Evolutionary conservation across 2,888 invertebrate species (phyloP).

Genomic region (Marasmarcha lunaedactyla): DNA sequence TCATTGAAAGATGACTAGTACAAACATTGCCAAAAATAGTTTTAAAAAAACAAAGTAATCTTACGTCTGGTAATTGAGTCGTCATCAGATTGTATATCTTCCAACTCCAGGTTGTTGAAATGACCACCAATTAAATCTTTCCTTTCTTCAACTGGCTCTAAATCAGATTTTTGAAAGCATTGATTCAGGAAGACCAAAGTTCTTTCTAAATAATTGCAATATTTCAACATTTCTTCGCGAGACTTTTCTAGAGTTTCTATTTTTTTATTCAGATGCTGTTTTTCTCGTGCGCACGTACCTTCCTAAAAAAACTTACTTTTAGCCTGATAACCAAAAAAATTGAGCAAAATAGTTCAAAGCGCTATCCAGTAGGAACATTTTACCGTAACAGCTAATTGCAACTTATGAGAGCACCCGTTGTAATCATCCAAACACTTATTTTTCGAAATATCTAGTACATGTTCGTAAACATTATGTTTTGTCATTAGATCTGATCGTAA

Average conservation of each 20-base stretch:
- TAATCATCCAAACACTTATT: slow-evolving; percentile 37
- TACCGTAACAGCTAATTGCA: slow-evolving; percentile 41
- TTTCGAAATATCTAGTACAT: slow-evolving; percentile 40
- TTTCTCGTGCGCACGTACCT: slow-evolving; percentile 33
- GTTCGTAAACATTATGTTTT: slow-evolving; percentile 47
- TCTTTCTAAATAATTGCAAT: slow-evolving; percentile 42
- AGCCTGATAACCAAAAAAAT: too few relatives aligned
- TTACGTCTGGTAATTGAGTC: slow-evolving; percentile 22
- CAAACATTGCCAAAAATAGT: too few relatives aligned
- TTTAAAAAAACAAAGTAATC: too few relatives aligned
- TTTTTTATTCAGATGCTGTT: slow-evolving; percentile 38
- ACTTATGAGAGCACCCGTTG: slow-evolving; percentile 41
- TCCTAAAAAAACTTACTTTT: slow-evolving; percentile 38
- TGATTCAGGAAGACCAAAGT: slow-evolving; percentile 42
- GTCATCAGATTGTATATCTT: slow-evolving; percentile 46
- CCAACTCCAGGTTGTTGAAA: slow-evolving; percentile 26
- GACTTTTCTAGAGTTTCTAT: slow-evolving; percentile 32
- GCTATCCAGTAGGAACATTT: too few relatives aligned
- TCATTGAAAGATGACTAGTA: too few relatives aligned
- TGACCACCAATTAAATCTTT: slow-evolving; percentile 11
- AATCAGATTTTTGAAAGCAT: slow-evolving; percentile 27
- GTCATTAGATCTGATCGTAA: slow-evolving; percentile 36
- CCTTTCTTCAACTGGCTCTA: slow-evolving; percentile 1
- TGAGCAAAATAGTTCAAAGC: too few relatives aligned
- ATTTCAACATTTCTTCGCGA: slow-evolving; percentile 30